These are phyloP conservation scores for Tinea pellionella DNA, from an alignment of 2,888 invertebrate species.

Conservation along the genomic window DNA sequence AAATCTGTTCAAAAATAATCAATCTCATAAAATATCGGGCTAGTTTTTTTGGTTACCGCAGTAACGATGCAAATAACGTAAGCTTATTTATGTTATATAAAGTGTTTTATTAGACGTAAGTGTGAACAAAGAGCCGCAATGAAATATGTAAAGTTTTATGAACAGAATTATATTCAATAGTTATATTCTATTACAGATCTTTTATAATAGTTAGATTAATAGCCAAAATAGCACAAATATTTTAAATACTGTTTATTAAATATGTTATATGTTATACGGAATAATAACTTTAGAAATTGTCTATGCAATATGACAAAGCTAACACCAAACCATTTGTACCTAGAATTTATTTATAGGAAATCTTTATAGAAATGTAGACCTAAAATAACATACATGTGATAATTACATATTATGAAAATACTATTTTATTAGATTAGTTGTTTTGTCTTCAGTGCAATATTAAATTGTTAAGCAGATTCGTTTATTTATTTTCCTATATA, in stretches of 20 bases:
- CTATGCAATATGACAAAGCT: background rate
- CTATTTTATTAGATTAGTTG: slow-evolving; percentile 1
- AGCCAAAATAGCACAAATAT: background rate
- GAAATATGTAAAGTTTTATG: no score
- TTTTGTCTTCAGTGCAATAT: background rate
- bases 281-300: background rate
- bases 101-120: no score
- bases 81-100: no score
- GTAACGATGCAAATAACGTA: no score
- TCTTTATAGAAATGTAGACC: background rate
- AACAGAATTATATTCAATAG: no score
- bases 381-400: background rate
- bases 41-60: no score
- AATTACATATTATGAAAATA: background rate
- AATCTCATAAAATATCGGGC: no score
- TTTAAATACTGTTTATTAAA: background rate
- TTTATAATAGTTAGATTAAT: no score
- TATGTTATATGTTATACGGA: background rate
- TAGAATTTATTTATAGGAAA: background rate
- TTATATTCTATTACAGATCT: no score
- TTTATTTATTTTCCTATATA: background rate
- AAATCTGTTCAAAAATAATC: no score
- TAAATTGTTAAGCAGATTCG: background rate
- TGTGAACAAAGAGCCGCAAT: no score
- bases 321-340: background rate